Percentiles rank a stretch among this genome's conserved stretches.
Conservation (phyloP, 2,888 invertebrate species). For the Pristionchus arcanus region DNA sequence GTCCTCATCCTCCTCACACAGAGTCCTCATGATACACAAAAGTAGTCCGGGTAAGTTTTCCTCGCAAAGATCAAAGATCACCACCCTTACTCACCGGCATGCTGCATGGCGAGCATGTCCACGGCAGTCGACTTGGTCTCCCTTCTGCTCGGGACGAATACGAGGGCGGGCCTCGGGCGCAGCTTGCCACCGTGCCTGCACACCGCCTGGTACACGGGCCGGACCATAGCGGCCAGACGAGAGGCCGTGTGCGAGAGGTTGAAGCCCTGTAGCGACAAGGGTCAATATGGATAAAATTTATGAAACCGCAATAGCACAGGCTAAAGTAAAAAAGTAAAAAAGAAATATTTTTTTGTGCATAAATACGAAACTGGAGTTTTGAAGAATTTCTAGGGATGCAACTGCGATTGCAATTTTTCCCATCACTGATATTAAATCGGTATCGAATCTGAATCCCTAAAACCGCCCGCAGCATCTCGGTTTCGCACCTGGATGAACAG, state of each 20-base stretch:
- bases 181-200: slow-evolving; percentile 79
- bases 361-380: too few relatives aligned
- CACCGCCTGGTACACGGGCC: slow-evolving; percentile 91
- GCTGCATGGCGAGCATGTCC: slow-evolving; percentile 93
- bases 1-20: too few relatives aligned
- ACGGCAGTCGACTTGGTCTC: slow-evolving; percentile 88
- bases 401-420: too few relatives aligned
- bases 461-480: too few relatives aligned
- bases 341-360: too few relatives aligned
- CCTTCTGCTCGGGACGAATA: slow-evolving; percentile 88
- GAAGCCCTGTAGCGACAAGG: slow-evolving; percentile 85
- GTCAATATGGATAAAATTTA: not conserved
- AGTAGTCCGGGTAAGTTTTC: too few relatives aligned
- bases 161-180: slow-evolving; percentile 88
- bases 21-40: too few relatives aligned
- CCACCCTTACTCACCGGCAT: slow-evolving; percentile 86
- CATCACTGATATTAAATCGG: too few relatives aligned
- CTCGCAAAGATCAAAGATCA: not conserved
- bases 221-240: slow-evolving; percentile 96
- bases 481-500: slow-evolving; percentile 87
- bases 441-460: too few relatives aligned
- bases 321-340: too few relatives aligned
- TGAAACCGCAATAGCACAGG: not conserved
- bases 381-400: too few relatives aligned
- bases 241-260: slow-evolving; percentile 98